phyloP scores from a whole-genome alignment of 2,797 vertebrate genomes.

The Poeciliopsis infans region DNA sequence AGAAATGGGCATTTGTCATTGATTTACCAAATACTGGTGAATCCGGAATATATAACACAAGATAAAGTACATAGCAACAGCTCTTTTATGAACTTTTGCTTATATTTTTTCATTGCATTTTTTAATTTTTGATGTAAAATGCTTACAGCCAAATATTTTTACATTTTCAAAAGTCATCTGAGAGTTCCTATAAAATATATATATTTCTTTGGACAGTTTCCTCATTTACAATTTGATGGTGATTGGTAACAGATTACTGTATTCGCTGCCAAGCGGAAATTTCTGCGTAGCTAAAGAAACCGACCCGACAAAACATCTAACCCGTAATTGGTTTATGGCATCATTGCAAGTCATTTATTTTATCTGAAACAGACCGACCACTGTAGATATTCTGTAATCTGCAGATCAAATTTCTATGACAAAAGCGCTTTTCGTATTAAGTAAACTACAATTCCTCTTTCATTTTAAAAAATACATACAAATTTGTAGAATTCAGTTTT shows the following conservation, averaged over 20 bases:
- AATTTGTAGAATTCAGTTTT: background rate
- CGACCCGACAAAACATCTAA: background rate
- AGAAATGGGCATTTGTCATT: background rate
- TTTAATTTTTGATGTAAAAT: background rate
- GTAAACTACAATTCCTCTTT: background rate
- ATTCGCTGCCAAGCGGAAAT: background rate
- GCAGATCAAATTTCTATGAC: background rate
- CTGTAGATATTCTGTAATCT: background rate
- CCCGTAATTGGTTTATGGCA: background rate
- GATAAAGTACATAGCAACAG: background rate
- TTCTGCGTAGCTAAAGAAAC: background rate
- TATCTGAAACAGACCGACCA: background rate
- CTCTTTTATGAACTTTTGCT: background rate
- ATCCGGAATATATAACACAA: background rate
- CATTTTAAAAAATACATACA: background rate
- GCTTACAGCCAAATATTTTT: background rate
- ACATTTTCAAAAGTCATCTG: background rate
- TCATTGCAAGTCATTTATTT: background rate
- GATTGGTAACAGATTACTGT: background rate
- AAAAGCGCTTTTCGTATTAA: background rate
- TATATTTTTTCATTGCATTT: background rate
- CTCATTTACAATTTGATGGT: background rate
- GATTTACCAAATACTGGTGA: background rate
- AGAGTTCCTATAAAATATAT: background rate
- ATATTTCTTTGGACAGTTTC: background rate